phyloP scores from a whole-genome alignment of 2,113 vertebrate species.

The Malurus alboscapulatus region DNA sequence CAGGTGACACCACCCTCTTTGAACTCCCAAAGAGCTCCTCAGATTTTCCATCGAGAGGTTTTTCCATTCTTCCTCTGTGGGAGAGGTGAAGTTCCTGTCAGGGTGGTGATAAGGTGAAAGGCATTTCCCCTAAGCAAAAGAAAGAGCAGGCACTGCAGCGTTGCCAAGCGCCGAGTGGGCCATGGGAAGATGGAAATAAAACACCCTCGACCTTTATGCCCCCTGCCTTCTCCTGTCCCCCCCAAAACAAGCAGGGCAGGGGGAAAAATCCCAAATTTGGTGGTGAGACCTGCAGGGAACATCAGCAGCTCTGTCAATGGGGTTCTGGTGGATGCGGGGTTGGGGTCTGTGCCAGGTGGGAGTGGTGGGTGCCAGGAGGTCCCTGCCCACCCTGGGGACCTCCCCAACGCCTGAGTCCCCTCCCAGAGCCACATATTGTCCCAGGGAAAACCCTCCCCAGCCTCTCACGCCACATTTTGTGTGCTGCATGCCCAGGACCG shows the following conservation, averaged over 20 bases:
- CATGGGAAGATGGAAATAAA: background rate
- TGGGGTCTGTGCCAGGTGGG: background rate
- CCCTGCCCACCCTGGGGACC: too few relatives aligned
- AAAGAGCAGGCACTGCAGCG: background rate
- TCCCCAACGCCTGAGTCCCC: fast-evolving
- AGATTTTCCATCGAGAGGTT: constrained; percentile 1
- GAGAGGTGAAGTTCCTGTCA: background rate
- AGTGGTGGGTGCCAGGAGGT: background rate
- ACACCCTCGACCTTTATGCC: background rate
- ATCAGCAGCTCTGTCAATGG: background rate
- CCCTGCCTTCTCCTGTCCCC: background rate
- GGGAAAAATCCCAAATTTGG: background rate
- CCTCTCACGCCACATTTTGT: background rate
- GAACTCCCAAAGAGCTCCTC: background rate
- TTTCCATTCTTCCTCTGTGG: background rate
- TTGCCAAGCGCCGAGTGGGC: background rate
- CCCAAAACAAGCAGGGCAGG: background rate
- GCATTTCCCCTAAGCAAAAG: background rate
- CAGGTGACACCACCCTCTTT: background rate
- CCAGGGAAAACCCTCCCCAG: background rate
- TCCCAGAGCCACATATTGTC: background rate
- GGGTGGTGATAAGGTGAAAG: constrained; percentile 1
- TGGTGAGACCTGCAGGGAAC: background rate
- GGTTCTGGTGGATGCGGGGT: background rate
- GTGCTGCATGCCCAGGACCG: background rate